Evolutionary conservation across 2,888 invertebrate genomes (phyloP), one percentile per base, ranked within the genome.

Genomic region (Tiliacea aurago): DNA sequence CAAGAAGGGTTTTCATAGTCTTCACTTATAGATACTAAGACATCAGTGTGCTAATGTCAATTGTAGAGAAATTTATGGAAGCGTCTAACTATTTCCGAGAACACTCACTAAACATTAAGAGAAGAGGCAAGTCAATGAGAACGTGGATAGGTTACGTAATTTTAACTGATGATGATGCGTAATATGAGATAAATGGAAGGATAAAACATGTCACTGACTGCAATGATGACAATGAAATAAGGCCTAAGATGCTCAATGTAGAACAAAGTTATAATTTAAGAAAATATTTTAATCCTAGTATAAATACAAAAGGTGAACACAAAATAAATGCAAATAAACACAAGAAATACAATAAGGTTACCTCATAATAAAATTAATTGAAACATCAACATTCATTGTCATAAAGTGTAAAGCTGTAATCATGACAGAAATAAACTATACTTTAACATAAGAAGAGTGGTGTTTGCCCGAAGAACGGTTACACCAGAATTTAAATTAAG

Each of bases 31-130:
- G 13, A 18, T 55, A 56, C 33, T 18, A 5, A 47, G 58, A 7
- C 45, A 47, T 65, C 15, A 47, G 9, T 37, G 45, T 9, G 9
- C 41, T 9, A 41, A 41, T 41, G 9, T 41, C 41, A 41, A 41
- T 41, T 61, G 23, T 20, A 65, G 13, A 20, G 11, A 55, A 59
- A 70, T 28, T 33, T 43, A 49, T 49, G 56, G 43, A 73, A 49
- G 56, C 23, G 13, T 15, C 9, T 43, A 49, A 73, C 49, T 73
- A 74, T 74, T 65, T 64, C 13, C 23, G 20, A 58, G 49, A 74
- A 58, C 13, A 74, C 20, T 33, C 6, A 41, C 28, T 28, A 15
- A 64, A 49, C 9, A 49, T 33, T 49, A 49, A 43, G 15, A n/a
- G 15, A 45, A 43, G 15, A 56, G 11, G 2, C 7, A 45, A 43